A percentile compares a stretch with the other conserved stretches of the same genome.
Evolutionary conservation across 2,888 invertebrate genomes (phyloP).

Genomic region (Volucella inanis): DNA sequence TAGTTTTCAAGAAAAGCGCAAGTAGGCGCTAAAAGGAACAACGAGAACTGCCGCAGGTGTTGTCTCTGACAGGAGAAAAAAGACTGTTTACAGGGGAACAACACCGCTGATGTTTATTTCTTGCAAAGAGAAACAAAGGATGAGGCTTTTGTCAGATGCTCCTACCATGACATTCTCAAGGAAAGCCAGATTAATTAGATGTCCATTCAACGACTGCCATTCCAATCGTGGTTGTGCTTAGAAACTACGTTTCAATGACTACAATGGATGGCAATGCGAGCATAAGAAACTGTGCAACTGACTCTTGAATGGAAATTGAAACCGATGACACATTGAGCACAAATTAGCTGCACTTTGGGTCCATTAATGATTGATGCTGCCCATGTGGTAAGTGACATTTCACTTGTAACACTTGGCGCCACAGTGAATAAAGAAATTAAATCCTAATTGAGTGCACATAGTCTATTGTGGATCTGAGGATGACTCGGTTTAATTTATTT

Average conservation of each 20-base stretch:
- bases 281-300: neutral
- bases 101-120: neutral
- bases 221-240: neutral
- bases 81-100: neutral
- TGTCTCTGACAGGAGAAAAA: neutral
- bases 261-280: neutral
- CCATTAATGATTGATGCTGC: constrained; percentile 10
- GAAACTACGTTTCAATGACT: neutral
- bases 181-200: too few relatives aligned
- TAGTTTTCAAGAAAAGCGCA: neutral
- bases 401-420: constrained; percentile 55
- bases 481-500: too few relatives aligned
- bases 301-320: neutral
- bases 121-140: neutral
- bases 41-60: neutral
- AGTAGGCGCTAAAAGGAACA: neutral
- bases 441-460: constrained; percentile 67
- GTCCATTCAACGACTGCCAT: too few relatives aligned
- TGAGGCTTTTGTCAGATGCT: too few relatives aligned
- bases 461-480: too few relatives aligned
- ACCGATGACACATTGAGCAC: constrained; percentile 42
- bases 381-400: constrained; percentile 58
- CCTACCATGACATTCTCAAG: too few relatives aligned
- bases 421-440: constrained; percentile 42
- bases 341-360: constrained; percentile 27